phyloP scores from a whole-genome alignment of 1,140 invertebrate species.

The Gryllus bimaculatus region DNA sequence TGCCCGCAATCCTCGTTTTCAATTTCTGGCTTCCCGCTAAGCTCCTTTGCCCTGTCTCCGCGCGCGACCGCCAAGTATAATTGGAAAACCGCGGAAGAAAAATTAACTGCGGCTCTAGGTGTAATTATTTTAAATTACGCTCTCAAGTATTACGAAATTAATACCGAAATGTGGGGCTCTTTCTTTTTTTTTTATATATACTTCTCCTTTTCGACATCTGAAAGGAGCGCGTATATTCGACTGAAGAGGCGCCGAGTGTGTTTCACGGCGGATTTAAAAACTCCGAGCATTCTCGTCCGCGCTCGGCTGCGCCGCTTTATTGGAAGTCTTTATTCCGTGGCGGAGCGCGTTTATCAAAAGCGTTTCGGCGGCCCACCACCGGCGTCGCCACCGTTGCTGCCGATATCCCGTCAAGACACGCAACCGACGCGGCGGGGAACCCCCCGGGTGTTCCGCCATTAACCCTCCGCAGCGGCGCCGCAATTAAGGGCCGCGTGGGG shows the following conservation, averaged over 20 bases:
- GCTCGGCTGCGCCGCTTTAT: not conserved
- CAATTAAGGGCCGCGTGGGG: not conserved
- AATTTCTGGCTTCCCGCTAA: not conserved
- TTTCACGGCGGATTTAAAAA: not conserved
- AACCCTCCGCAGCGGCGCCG: too few species aligned
- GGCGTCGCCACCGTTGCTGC: not conserved
- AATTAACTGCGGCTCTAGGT: not conserved
- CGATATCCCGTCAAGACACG: not conserved
- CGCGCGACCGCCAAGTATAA: not conserved
- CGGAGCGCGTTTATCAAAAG: not conserved
- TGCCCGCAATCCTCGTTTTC: not conserved
- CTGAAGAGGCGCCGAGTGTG: not conserved
- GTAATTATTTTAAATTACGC: not conserved
- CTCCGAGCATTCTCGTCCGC: not conserved
- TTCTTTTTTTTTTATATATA: not conserved
- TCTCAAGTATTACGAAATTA: not conserved
- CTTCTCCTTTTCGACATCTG: not conserved
- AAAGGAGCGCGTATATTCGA: not conserved
- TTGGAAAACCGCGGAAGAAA: slow-evolving; percentile 1
- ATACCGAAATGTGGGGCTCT: not conserved
- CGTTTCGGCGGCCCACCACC: not conserved
- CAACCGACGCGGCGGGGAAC: not conserved
- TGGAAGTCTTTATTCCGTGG: not conserved
- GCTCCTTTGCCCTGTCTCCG: not conserved
- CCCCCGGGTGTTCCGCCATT: not conserved